Evolutionary conservation across 1,140 invertebrate genomes (phyloP).

Genomic region (Pseudomyrmex sp.): DNA sequence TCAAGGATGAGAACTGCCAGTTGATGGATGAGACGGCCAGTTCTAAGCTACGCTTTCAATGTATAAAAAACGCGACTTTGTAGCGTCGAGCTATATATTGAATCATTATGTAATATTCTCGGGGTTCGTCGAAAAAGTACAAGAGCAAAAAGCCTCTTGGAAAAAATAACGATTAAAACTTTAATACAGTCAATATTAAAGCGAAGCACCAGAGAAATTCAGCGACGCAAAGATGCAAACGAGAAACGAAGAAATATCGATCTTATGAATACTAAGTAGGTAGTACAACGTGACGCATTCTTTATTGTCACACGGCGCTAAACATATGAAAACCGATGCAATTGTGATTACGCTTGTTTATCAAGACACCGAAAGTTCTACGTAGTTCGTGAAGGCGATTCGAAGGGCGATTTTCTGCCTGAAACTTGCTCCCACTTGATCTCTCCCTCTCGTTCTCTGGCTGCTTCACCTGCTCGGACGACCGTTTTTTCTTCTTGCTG

Average conservation of each 20-base stretch:
- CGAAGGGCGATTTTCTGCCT: constrained; percentile 65
- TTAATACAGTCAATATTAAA: background rate
- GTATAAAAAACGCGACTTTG: constrained; percentile 10
- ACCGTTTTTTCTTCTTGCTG: constrained; percentile 63
- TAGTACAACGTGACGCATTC: background rate
- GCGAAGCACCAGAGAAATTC: background rate
- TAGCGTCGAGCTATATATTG: constrained; percentile 11
- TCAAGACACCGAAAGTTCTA: constrained; percentile 35
- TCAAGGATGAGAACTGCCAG: constrained; percentile 19
- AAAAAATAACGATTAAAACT: background rate
- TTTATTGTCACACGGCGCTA: background rate
- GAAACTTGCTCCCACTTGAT: constrained; percentile 62
- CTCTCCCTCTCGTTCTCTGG: constrained; percentile 63
- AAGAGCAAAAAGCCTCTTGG: background rate
- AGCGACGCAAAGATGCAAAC: background rate
- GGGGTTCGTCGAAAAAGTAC: constrained; percentile 12
- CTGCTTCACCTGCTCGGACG: constrained; percentile 66
- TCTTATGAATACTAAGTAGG: background rate
- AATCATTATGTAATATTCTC: background rate
- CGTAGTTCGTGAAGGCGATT: constrained; percentile 28
- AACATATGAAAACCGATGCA: constrained; percentile 7
- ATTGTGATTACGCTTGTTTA: constrained; percentile 1
- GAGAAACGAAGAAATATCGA: background rate
- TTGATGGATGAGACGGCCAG: no score
- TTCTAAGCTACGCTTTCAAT: constrained; percentile 14